Evolutionary conservation across 2,797 vertebrate species (phyloP).

Genomic region (Philypnodon macrostomus): DNA sequence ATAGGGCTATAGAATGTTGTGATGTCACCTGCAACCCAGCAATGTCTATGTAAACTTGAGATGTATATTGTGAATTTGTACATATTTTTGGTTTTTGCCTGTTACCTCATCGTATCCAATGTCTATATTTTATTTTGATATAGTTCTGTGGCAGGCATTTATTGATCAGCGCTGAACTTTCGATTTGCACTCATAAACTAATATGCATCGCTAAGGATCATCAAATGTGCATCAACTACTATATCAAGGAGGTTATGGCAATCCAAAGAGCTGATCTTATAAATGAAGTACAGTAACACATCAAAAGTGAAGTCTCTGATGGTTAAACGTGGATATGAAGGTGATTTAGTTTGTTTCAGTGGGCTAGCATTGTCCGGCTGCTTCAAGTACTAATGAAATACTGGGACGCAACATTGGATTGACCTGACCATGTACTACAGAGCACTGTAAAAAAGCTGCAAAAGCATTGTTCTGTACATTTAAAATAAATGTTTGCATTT

Average conservation of each 20-base stretch:
- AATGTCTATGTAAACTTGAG: constrained; percentile 36
- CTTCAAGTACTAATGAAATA: too few species aligned
- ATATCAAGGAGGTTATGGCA: constrained; percentile 10
- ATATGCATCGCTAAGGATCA: not conserved
- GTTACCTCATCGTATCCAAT: constrained; percentile 5
- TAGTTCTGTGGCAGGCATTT: not conserved
- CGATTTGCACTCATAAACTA: constrained; percentile 29
- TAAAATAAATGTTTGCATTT: not conserved
- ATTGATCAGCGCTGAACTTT: not conserved
- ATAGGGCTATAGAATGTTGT: too few species aligned
- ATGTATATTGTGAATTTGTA: constrained; percentile 57
- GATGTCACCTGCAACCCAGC: too few species aligned
- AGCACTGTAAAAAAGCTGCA: too few species aligned
- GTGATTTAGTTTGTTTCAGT: constrained; percentile 21
- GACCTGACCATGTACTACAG: constrained; percentile 1
- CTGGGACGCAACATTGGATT: not conserved
- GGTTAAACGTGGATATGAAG: constrained; percentile 51
- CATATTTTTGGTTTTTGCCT: constrained; percentile 48
- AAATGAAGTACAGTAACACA: constrained; percentile 36
- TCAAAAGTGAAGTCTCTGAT: constrained; percentile 13
- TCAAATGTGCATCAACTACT: not conserved
- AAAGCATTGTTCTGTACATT: not conserved
- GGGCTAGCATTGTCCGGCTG: constrained; percentile 2
- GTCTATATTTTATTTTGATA: constrained; percentile 24
- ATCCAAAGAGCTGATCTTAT: constrained; percentile 47